Evolutionary conservation across 2,113 vertebrate genomes (phyloP), one percentile per base, ranked within the genome.

Genomic region (Entelurus aequoreus): DNA sequence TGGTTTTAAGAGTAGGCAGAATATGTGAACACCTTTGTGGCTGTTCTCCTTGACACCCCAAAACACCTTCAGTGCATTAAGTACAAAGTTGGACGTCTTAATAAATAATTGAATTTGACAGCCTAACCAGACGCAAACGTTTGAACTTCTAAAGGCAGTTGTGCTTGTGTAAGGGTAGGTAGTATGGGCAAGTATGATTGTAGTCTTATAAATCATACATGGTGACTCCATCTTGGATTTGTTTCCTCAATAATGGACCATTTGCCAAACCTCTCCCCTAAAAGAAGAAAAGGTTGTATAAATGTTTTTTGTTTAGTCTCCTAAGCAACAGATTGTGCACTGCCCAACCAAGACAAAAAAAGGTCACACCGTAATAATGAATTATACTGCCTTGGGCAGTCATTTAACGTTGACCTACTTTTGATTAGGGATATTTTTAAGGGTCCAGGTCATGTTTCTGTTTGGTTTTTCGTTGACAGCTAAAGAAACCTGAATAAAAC

Each of bases 41-140:
- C 38, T 15, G 59, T 76, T 71, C 66, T 78, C 35, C 62, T 65
- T 80, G 80, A 82, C 79, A 80, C 68, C 65, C 66, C 69, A 79
- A 80, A 77, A 84, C 84, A 84, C 75, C 77, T 82, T 70, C 65
- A 54, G 52, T 84, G 82, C 86, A 88, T 85, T 86, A 88, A 86
- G 82, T 76, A 86, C 85, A 28, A 56, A 16, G 48, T 68, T 14
- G 71, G 75, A 78, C 68, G 55, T 69, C 62, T 59, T 10, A 1
- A 51, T 28, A 60, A 52, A 62, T 84, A 77, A 86, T 70, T 50
- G n/a, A 53, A 68, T 42, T 53, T 83, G 84, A 87, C 56, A 38
- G 66, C 65, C 37, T 50, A 42, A 69, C 49, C 63, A 66, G 62
- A 50, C 63, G 51, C 62, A 5, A 63, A 69, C 6, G 6, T 57